Evolutionary conservation across 1,140 invertebrate species (phyloP).

Genomic region (Chionoecetes opilio): DNA sequence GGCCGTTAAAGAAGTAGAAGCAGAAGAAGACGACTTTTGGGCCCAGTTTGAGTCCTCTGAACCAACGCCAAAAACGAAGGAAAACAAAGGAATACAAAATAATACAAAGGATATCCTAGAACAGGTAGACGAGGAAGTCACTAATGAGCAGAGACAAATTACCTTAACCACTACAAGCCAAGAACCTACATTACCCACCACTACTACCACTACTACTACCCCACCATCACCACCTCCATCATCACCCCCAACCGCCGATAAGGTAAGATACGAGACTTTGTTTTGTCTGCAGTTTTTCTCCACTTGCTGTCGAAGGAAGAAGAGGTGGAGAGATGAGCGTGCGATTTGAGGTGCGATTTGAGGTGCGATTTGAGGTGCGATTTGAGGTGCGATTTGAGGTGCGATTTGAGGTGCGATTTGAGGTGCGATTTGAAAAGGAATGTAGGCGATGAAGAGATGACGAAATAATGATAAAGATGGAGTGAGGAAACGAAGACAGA

Average conservation of each 20-base stretch:
- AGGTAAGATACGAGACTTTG: constrained; percentile 14
- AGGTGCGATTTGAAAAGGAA: too few species aligned
- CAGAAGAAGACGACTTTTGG: constrained; percentile 50
- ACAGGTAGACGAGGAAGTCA: background rate
- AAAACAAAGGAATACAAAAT: too few species aligned
- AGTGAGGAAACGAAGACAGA: too few species aligned
- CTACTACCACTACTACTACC: background rate
- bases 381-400: too few species aligned
- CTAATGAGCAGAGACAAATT: background rate
- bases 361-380: too few species aligned
- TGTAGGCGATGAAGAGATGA: too few species aligned
- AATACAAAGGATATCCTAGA: background rate
- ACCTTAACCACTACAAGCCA: constrained; percentile 9
- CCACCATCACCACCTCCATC: background rate
- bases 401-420: too few species aligned
- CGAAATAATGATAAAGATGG: too few species aligned
- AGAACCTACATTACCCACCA: constrained; percentile 13
- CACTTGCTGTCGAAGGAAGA: background rate
- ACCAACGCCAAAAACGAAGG: background rate
- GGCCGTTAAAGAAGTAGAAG: too few species aligned
- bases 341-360: too few species aligned
- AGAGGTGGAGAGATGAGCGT: too few species aligned
- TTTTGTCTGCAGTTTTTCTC: background rate
- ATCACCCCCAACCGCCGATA: background rate
- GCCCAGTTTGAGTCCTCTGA: constrained; percentile 5